Conservation (phyloP, 2,113 vertebrate species). For the Calcarius ornatus region DNA sequence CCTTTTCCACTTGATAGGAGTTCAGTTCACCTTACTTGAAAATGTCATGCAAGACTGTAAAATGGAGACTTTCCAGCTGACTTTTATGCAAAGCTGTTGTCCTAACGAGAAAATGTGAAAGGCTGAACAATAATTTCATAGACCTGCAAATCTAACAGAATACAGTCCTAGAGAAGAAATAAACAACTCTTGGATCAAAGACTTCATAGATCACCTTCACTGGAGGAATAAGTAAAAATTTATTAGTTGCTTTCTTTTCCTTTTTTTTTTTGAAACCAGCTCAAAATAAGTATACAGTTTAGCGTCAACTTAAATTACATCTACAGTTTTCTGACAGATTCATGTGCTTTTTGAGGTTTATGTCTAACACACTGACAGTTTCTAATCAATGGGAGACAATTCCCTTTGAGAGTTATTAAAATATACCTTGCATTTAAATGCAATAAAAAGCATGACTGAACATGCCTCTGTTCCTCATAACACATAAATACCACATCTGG, state of each 20-base stretch:
- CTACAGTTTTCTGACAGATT: conserved; percentile 65
- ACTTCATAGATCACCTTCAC: conserved; percentile 34
- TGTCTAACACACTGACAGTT: conserved; percentile 72
- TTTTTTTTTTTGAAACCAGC: neutral
- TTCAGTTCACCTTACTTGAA: conserved; percentile 35
- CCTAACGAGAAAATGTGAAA: conserved; percentile 69
- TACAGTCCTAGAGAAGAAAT: conserved; percentile 58
- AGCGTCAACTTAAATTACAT: conserved; percentile 69
- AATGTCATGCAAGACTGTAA: conserved; percentile 26
- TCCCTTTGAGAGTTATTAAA: conserved; percentile 75
- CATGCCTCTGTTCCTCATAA: conserved; percentile 76
- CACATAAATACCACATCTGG: conserved; percentile 78
- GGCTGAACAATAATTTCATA: conserved; percentile 65
- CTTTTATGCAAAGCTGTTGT: conserved; percentile 59
- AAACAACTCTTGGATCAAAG: conserved; percentile 67
- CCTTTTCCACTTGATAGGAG: neutral
- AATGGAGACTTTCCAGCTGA: conserved; percentile 59
- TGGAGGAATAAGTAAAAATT: conserved; percentile 55
- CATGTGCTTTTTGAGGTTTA: conserved; percentile 73
- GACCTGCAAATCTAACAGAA: conserved; percentile 63
- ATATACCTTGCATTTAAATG: conserved; percentile 76
- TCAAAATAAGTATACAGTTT: conserved; percentile 54
- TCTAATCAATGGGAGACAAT: conserved; percentile 69
- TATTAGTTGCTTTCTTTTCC: conserved; percentile 25
- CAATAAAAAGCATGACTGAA: conserved; percentile 75